These are phyloP conservation scores for Ornithoptera alexandrae DNA, from an alignment of 2,888 invertebrate species.

Conservation along the genomic window DNA sequence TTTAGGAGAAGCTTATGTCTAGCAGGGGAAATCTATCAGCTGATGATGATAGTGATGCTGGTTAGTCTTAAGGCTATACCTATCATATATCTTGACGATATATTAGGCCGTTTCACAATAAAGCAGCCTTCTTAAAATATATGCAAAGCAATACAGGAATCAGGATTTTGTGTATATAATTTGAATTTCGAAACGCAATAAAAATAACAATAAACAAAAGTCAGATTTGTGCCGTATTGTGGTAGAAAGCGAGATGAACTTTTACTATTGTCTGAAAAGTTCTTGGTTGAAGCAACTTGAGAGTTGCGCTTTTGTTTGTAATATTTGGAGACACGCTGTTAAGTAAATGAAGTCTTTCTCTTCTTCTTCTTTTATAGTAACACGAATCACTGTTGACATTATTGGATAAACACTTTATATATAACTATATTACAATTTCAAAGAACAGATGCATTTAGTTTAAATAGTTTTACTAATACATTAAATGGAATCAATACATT, in stretches of 20 bases:
- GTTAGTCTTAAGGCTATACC: too few species aligned
- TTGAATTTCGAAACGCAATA: background rate
- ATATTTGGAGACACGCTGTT: background rate
- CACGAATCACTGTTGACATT: background rate
- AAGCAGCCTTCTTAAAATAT: background rate
- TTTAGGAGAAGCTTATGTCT: too few species aligned
- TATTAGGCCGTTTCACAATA: background rate
- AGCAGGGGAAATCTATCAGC: too few species aligned
- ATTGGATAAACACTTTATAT: background rate
- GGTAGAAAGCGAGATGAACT: background rate
- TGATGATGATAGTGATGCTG: too few species aligned
- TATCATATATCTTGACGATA: background rate
- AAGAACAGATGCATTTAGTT: too few species aligned
- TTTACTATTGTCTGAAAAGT: conserved; percentile 1
- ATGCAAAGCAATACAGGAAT: background rate
- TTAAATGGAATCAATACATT: too few species aligned
- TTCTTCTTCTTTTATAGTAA: background rate
- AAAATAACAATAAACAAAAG: background rate
- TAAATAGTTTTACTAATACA: too few species aligned
- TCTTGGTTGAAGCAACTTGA: background rate
- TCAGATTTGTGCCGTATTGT: background rate
- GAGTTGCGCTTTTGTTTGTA: background rate
- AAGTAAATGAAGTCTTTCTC: background rate
- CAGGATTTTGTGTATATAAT: background rate
- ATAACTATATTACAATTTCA: too few species aligned